Conservation (phyloP, 2,888 invertebrate species). For the Ellobium chinense region DNA sequence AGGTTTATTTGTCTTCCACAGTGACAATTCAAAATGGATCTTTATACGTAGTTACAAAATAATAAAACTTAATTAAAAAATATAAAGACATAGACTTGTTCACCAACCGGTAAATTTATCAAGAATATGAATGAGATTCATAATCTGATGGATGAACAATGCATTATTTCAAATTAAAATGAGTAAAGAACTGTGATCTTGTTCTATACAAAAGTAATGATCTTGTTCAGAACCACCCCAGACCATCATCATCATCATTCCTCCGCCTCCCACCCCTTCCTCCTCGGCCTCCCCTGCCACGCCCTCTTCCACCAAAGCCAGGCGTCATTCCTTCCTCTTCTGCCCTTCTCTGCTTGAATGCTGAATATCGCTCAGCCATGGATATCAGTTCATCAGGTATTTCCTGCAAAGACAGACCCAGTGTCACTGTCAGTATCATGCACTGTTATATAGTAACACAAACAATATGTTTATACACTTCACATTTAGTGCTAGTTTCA, state of each 20-base stretch:
- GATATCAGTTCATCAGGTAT: slow-evolving; percentile 87
- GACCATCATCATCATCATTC: slow-evolving; percentile 26
- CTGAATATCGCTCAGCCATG: slow-evolving; percentile 88
- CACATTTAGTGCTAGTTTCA: too few species aligned
- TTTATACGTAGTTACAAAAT: too few species aligned
- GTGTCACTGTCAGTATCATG: background rate
- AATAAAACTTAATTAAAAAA: too few species aligned
- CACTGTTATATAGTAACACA: background rate
- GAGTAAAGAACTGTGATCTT: background rate
- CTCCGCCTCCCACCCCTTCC: slow-evolving; percentile 68
- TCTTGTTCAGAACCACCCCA: background rate
- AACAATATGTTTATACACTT: background rate
- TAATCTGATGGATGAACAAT: too few species aligned
- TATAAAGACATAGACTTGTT: too few species aligned
- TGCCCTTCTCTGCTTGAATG: slow-evolving; percentile 63
- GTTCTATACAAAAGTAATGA: background rate
- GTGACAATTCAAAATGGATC: too few species aligned
- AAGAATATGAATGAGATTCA: too few species aligned
- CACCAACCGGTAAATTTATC: too few species aligned
- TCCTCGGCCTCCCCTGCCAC: slow-evolving; percentile 78
- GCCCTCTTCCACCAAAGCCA: slow-evolving; percentile 74
- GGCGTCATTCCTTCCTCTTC: slow-evolving; percentile 39
- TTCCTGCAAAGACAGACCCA: slow-evolving; percentile 80
- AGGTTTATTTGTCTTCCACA: too few species aligned
- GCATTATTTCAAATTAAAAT: too few species aligned